Evolutionary conservation across 2,113 vertebrate species (phyloP).

Genomic region (Bufo gargarizans): DNA sequence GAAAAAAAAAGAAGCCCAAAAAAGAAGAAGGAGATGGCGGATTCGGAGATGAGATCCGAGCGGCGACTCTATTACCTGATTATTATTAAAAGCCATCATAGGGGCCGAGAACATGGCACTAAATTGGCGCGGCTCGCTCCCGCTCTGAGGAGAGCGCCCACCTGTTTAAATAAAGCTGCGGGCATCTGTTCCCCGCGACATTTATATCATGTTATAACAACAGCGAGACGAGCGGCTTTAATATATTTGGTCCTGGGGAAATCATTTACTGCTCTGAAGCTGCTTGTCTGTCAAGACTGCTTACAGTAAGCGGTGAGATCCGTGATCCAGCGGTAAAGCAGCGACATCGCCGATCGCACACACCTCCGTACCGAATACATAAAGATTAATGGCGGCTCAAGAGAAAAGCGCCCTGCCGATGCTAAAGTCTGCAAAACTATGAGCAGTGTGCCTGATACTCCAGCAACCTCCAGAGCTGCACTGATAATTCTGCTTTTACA

Average conservation of each 20-base stretch:
- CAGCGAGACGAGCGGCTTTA: not conserved
- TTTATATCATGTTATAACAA: constrained; percentile 56
- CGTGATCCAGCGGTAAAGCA: not conserved
- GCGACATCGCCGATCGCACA: not conserved
- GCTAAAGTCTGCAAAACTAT: too few species aligned
- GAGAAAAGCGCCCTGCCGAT: too few species aligned
- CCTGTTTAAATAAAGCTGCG: not conserved
- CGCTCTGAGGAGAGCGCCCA: too few species aligned
- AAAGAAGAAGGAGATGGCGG: constrained; percentile 1
- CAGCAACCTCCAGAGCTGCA: too few species aligned
- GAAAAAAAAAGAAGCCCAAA: not conserved
- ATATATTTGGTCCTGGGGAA: constrained; percentile 54
- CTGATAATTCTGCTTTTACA: too few species aligned
- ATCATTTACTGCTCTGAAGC: constrained; percentile 53
- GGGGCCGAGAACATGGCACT: too few species aligned
- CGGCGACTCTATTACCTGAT: constrained; percentile 38
- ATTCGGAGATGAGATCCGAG: constrained; percentile 18
- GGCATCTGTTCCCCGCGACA: constrained; percentile 47
- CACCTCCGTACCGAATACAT: not conserved
- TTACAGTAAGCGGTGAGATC: constrained; percentile 29
- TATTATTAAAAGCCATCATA: constrained; percentile 47
- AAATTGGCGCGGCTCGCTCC: too few species aligned
- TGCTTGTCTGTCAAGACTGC: constrained; percentile 39
- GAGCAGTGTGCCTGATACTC: too few species aligned
- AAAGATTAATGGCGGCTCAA: not conserved